Evolutionary conservation across 2,113 vertebrate genomes (phyloP), one percentile per base, ranked within the genome.

Genomic region (Perca fluviatilis): DNA sequence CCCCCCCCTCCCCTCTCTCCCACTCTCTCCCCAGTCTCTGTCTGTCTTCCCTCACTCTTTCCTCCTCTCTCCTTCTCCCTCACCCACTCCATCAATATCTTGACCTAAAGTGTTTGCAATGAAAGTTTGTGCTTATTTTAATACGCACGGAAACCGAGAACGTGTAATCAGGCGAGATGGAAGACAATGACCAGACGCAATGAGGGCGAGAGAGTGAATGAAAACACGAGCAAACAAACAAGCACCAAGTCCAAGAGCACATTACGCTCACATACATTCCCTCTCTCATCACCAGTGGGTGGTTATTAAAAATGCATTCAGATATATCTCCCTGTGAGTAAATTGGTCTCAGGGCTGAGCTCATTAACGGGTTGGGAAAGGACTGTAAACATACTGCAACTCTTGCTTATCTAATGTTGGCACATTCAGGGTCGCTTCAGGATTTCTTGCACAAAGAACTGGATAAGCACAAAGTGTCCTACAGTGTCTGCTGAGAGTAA

Each of bases 241-340:
- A 83, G 81, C 80, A 67, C 77, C 74, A 33, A 88, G 90, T 92
- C 90, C 79, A 67, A 81, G 77, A 87, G 78, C 86, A 49, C 77
- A 84, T 88, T 86, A 80, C 43, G 23, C 89, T 91, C 82, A 76
- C 86, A 87, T 86, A 58, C 87, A 88, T 89, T 77, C 88, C 86
- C 86, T 82, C 88, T 91, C 93, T 86, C 87, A 92, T 92, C 92
- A 93, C 91, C 91, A 90, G 82, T 88, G 90, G 90, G 86, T 82
- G 91, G 91, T 94, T 95, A 95, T 94, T 94, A 95, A 94, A 95
- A 94, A 93, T 94, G 92, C 93, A 94, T 94, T 89, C 87, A 84
- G 86, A 93, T 91, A 90, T 90, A 92, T 94, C 90, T 93, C 88
- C 87, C 89, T 84, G 86, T 86, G 84, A 92, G 90, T 93, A 94